Evolutionary conservation across 2,797 vertebrate genomes (phyloP).

Genomic region (Arrhamphus sclerolepis): DNA sequence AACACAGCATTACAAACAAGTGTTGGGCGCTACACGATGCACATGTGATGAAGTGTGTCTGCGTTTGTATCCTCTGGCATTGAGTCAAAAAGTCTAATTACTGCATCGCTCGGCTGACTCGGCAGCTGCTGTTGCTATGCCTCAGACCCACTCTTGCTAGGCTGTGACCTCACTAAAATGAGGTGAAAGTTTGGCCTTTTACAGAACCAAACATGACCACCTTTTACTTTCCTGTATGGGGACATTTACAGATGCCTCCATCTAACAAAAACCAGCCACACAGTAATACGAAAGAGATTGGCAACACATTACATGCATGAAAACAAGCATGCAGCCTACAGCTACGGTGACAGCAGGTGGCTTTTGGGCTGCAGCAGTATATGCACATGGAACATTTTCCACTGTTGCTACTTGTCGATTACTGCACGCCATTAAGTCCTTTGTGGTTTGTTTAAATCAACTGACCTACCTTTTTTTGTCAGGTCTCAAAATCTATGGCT

Average conservation of each 20-base stretch:
- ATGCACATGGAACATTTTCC: neutral
- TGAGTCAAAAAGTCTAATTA: slow-evolving; percentile 55
- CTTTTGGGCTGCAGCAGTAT: neutral
- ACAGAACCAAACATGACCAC: neutral
- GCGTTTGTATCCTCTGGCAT: slow-evolving; percentile 18
- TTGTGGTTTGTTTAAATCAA: too few species aligned
- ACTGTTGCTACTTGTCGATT: too few species aligned
- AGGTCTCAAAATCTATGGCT: too few species aligned
- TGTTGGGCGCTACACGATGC: neutral
- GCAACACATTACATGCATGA: too few species aligned
- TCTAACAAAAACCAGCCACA: neutral
- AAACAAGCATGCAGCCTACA: neutral
- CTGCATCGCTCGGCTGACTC: slow-evolving; percentile 28
- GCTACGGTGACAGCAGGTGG: neutral
- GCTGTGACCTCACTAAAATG: slow-evolving; percentile 40
- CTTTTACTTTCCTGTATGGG: slow-evolving; percentile 5
- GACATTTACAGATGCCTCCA: neutral
- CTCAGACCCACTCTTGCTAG: slow-evolving; percentile 60
- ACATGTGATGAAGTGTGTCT: slow-evolving; percentile 20
- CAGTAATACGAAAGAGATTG: too few species aligned
- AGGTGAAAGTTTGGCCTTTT: slow-evolving; percentile 30
- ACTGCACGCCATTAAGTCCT: too few species aligned
- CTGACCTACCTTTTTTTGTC: too few species aligned
- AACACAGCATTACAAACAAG: slow-evolving; percentile 9
- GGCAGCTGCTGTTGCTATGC: slow-evolving; percentile 64